Evolutionary conservation across 1,140 invertebrate species (phyloP).

Genomic region (Drosophila baimaii): DNA sequence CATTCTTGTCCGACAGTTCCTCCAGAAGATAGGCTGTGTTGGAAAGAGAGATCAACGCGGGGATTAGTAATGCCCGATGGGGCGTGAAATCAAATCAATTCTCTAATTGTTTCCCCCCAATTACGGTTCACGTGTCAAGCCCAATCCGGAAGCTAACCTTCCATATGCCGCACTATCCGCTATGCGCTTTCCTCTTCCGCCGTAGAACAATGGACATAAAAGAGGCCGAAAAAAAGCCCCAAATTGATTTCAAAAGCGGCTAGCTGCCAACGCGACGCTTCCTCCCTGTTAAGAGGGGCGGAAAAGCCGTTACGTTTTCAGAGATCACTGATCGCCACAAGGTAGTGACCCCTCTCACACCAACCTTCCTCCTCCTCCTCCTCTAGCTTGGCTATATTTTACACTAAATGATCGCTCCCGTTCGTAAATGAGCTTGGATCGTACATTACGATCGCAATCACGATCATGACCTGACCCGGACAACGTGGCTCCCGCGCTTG

Average conservation of each 20-base stretch:
- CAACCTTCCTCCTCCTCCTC: too few species aligned
- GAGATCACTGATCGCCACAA: slow-evolving; percentile 7
- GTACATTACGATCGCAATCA: slow-evolving; percentile 36
- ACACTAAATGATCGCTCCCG: too few species aligned
- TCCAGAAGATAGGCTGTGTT: slow-evolving; percentile 87
- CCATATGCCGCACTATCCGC: background rate
- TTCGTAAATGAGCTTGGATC: background rate
- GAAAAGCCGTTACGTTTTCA: slow-evolving; percentile 22
- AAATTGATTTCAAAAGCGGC: slow-evolving; percentile 24
- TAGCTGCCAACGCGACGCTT: background rate
- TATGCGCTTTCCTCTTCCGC: slow-evolving; percentile 27
- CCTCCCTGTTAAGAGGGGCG: background rate
- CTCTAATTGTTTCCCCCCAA: slow-evolving; percentile 51
- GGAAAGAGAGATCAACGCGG: too few species aligned
- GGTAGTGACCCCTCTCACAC: too few species aligned
- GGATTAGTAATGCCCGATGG: slow-evolving; percentile 39
- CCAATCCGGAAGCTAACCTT: slow-evolving; percentile 33
- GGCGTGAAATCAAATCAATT: slow-evolving; percentile 67
- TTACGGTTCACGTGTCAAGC: slow-evolving; percentile 55
- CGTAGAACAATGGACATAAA: slow-evolving; percentile 13
- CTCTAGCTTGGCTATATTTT: too few species aligned
- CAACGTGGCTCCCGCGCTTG: slow-evolving; percentile 24
- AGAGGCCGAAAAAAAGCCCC: background rate
- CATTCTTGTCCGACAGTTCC: slow-evolving; percentile 86
- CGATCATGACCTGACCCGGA: slow-evolving; percentile 48